phyloP scores from a whole-genome alignment of 2,113 vertebrate species.

The Cyphomyrus discorhynchus region DNA sequence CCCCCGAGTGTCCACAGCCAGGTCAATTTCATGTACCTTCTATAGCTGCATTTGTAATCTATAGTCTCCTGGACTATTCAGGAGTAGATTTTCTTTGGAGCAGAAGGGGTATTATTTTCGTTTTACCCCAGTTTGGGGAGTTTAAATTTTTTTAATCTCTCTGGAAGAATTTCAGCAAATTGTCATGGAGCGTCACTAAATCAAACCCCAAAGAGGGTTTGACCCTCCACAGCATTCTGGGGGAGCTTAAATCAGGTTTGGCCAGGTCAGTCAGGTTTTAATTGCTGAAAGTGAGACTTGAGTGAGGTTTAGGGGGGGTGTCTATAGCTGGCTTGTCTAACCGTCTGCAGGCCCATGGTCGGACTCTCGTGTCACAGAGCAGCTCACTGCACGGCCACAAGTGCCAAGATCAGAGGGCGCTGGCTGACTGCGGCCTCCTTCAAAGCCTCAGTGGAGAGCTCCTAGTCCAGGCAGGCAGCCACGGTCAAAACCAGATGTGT shows the following conservation, averaged over 20 bases:
- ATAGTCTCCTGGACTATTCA: neutral
- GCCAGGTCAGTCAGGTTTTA: neutral
- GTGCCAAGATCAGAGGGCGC: neutral
- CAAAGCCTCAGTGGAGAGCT: neutral
- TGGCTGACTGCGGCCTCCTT: neutral
- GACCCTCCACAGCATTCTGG: neutral
- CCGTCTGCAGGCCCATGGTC: neutral
- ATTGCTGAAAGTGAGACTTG: neutral
- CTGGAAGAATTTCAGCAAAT: neutral
- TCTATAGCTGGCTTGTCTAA: neutral
- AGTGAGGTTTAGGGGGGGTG: neutral
- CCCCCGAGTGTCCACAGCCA: neutral
- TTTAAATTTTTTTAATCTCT: neutral
- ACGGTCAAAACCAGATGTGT: constrained; percentile 19
- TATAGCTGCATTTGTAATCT: neutral
- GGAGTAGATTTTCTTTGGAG: neutral
- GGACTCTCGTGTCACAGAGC: neutral
- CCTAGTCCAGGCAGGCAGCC: constrained; percentile 7
- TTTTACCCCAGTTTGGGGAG: neutral
- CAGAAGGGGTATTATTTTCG: neutral
- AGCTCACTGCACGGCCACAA: neutral
- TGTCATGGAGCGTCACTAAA: neutral
- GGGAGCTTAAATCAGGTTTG: neutral
- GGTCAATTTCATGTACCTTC: neutral
- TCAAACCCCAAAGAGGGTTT: neutral